Evolutionary conservation across 2,113 vertebrate species (phyloP).

Genomic region (Chloropsis hardwickii): DNA sequence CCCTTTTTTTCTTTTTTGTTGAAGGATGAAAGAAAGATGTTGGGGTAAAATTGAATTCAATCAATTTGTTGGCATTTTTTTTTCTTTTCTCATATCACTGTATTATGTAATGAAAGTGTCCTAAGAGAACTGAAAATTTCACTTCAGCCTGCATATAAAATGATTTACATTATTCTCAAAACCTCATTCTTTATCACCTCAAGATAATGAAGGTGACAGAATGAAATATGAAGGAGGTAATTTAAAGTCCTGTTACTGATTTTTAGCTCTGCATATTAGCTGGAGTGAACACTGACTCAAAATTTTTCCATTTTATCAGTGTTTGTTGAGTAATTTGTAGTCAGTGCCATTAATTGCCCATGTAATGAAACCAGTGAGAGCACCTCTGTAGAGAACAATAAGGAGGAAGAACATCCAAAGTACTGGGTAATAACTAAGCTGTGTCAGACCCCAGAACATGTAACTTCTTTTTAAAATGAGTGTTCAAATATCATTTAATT

Average conservation of each 20-base stretch:
- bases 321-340: background rate
- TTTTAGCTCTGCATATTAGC: background rate
- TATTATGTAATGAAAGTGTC: background rate
- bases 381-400: background rate
- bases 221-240: background rate
- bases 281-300: background rate
- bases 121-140: background rate
- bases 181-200: constrained; percentile 7
- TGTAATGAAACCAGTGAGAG: background rate
- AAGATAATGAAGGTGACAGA: constrained; percentile 5
- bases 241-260: background rate
- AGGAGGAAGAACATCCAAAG: background rate
- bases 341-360: background rate
- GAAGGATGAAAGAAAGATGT: constrained; percentile 23
- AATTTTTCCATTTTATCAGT: background rate
- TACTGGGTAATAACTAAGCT: background rate
- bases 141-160: constrained; percentile 1
- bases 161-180: constrained; percentile 1
- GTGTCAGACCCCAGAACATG: background rate
- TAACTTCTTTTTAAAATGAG: background rate
- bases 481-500: background rate
- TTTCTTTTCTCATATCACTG: background rate
- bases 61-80: background rate
- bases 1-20: background rate
- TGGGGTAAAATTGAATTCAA: constrained; percentile 9